Evolutionary conservation across 2,888 invertebrate species (phyloP).

Genomic region (Synergus japonicus): DNA sequence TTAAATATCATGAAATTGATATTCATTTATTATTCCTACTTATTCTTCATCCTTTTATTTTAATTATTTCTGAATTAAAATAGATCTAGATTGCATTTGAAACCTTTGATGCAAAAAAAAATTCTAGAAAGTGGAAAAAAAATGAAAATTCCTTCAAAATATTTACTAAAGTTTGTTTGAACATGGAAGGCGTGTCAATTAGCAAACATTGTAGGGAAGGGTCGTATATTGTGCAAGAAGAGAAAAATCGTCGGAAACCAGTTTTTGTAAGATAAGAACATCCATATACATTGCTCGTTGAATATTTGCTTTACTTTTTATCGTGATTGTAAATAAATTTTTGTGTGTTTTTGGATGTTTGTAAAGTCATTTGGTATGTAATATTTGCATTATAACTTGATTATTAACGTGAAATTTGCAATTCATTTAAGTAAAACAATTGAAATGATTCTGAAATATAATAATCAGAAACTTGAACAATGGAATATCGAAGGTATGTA

Average conservation of each 20-base stretch:
- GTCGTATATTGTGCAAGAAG: not conserved
- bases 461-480: not conserved
- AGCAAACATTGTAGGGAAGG: not conserved
- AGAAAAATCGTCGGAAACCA: not conserved
- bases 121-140: not conserved
- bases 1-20: constrained; percentile 69
- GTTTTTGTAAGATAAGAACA: not conserved
- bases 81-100: not conserved
- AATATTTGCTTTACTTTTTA: not conserved
- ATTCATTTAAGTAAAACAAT: not conserved
- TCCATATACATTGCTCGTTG: not conserved
- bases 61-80: not conserved
- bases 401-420: not conserved
- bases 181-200: constrained; percentile 32
- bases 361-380: not conserved
- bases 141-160: not conserved
- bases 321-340: not conserved
- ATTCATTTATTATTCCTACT: constrained; percentile 44
- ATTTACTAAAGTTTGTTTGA: not conserved
- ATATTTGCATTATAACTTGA: no score
- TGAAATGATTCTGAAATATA: not conserved
- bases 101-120: not conserved
- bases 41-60: constrained; percentile 44
- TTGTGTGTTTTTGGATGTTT: not conserved
- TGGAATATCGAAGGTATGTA: not conserved